Evolutionary conservation across 2,888 invertebrate genomes (phyloP), one percentile per base, ranked within the genome.

Genomic region (Herminia tarsipennalis): DNA sequence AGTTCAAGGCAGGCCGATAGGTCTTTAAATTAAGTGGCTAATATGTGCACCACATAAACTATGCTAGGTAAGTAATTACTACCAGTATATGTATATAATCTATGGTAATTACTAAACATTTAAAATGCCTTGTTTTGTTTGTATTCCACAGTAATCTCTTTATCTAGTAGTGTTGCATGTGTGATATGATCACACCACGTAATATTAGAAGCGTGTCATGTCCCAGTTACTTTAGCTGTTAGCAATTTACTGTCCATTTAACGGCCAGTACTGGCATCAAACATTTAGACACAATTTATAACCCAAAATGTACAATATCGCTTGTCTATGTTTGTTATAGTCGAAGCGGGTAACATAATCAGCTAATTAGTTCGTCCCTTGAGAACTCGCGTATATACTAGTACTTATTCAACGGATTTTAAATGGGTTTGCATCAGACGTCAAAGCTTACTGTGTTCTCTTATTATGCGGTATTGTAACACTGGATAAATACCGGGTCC

Each of bases 381-480:
- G 74, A 75, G 75, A 62, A 64, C 65, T 73, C 57, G 63, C 55
- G 64, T 70, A 64, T 70, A 74, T 78, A n/a, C n/a, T n/a, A n/a
- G n/a, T n/a, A n/a, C n/a, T n/a, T n/a, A 79, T 79, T 74, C 61
- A 70, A 53, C 70, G 71, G 78, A 79, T 83, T 81, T 79, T 78
- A 78, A 85, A 81, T 73, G 70, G 73, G 68, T 76, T 79, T 76
- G 73, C 74, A 70, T 70, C 66, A 72, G 74, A 66, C 65, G 62
- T 78, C 78, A 83, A 83, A 83, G 78, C 75, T 50, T 36, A 43
- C 45, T 65, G 80, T 78, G 73, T 81, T 81, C 81, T 70, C 76
- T 80, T 83, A 85, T 83, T 85, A 84, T 82, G 78, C 83, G 69
- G 77, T 70, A 76, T 73, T 73, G 76, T 81, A 83, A 82, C 83